These are phyloP conservation scores for Caenorhabditis angaria DNA, from an alignment of 2,888 invertebrate species.

Conservation along the genomic window DNA sequence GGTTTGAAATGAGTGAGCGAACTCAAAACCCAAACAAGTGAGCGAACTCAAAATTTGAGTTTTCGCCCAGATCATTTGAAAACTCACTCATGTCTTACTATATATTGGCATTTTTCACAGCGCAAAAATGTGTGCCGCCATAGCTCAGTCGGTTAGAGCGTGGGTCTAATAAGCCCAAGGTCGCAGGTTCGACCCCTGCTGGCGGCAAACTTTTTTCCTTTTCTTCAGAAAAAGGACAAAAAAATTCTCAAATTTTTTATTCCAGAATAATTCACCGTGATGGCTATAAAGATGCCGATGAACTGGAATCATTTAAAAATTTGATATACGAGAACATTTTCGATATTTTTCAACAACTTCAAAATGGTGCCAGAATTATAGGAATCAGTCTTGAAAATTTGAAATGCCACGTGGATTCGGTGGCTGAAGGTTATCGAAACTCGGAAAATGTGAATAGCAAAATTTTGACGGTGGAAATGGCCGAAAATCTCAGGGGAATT, in stretches of 20 bases:
- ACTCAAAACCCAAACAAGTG: no score
- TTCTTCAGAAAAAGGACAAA: background rate
- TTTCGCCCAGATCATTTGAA: background rate
- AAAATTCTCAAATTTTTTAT: background rate
- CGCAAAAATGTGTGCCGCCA: no score
- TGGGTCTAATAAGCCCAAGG: slow-evolving; percentile 72
- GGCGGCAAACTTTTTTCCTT: slow-evolving; percentile 60
- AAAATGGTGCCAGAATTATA: slow-evolving; percentile 25
- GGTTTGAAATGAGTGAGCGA: no score
- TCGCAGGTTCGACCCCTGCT: slow-evolving; percentile 71
- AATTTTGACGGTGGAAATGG: slow-evolving; percentile 12
- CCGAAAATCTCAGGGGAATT: slow-evolving; percentile 24
- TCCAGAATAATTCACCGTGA: slow-evolving; percentile 51
- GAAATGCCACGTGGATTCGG: background rate
- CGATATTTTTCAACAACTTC: slow-evolving; percentile 32
- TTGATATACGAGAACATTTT: slow-evolving; percentile 36
- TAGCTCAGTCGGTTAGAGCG: slow-evolving; percentile 72
- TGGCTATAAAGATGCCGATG: slow-evolving; percentile 37
- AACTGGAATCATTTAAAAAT: slow-evolving; percentile 26
- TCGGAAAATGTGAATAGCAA: slow-evolving; percentile 8
- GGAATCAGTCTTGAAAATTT: slow-evolving; percentile 14
- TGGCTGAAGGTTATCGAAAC: slow-evolving; percentile 1
- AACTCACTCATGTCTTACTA: no score
- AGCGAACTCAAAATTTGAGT: no score
- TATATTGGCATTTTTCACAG: background rate